Conservation (phyloP, 2,113 vertebrate species). For the Percina caprodes region DNA sequence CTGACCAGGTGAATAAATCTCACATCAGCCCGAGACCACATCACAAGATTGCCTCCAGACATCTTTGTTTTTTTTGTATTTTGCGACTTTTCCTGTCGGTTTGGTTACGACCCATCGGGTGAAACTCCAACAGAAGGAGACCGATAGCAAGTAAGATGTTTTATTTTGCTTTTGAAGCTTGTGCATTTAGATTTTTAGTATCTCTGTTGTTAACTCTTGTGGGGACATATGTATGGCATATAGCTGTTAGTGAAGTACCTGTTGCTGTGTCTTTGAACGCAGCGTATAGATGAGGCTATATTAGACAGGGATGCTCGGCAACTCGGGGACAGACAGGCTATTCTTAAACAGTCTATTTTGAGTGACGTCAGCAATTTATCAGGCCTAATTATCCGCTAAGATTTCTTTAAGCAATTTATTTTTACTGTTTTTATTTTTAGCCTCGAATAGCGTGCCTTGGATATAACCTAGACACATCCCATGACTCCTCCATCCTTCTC, state of each 20-base stretch:
- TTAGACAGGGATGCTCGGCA: constrained; percentile 73
- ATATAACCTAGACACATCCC: constrained; percentile 6
- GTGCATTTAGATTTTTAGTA: neutral
- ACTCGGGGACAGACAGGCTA: constrained; percentile 71
- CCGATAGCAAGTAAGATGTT: constrained; percentile 68
- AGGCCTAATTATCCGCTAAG: constrained; percentile 54
- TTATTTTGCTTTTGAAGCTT: constrained; percentile 4
- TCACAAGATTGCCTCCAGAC: neutral
- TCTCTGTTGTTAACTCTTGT: constrained; percentile 15
- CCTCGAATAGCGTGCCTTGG: constrained; percentile 10
- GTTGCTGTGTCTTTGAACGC: constrained; percentile 54
- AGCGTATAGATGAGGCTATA: constrained; percentile 58
- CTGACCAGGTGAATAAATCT: constrained; percentile 71
- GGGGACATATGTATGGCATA: neutral
- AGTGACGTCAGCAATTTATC: constrained; percentile 70
- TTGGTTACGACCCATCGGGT: neutral
- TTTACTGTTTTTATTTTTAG: constrained; percentile 56
- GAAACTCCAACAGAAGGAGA: constrained; percentile 20
- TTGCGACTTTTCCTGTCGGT: neutral
- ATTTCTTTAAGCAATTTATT: constrained; percentile 45
- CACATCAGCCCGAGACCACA: constrained; percentile 24
- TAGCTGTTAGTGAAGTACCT: constrained; percentile 43
- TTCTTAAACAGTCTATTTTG: constrained; percentile 72
- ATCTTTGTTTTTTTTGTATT: neutral
- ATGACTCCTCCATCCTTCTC: constrained; percentile 1